phyloP scores from a whole-genome alignment of 2,797 vertebrate species.

The Notamacropus eugenii region DNA sequence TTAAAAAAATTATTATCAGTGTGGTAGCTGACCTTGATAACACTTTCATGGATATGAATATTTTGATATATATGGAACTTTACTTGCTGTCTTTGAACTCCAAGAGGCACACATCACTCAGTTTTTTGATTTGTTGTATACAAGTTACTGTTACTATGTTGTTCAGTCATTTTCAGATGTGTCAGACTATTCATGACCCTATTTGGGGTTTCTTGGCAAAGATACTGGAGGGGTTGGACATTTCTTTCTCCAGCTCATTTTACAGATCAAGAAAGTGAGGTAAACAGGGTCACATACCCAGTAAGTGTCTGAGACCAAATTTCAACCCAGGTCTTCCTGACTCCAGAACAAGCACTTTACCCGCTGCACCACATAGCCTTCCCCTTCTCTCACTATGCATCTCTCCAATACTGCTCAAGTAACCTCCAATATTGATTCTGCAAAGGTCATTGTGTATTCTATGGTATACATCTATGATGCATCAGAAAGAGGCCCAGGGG shows the following conservation, averaged over 20 bases:
- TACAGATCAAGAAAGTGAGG: not conserved
- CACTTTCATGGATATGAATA: not conserved
- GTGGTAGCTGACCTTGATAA: not conserved
- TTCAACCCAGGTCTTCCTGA: not conserved
- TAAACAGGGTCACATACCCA: not conserved
- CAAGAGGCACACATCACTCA: not conserved
- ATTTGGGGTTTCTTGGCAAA: not conserved
- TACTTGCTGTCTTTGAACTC: not conserved
- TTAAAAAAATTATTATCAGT: not conserved
- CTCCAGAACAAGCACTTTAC: not conserved
- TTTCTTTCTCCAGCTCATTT: not conserved
- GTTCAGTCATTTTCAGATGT: not conserved
- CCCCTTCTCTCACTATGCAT: not conserved
- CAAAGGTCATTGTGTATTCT: too few species aligned
- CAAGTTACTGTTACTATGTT: not conserved
- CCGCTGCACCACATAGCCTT: too few species aligned
- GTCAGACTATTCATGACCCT: not conserved
- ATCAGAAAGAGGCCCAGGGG: too few species aligned
- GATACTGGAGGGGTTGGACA: not conserved
- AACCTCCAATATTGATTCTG: too few species aligned
- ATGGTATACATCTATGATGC: too few species aligned
- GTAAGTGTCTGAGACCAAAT: not conserved
- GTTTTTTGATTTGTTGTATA: not conserved
- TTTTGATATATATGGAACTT: not conserved
- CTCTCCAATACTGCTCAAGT: not conserved